Evolutionary conservation across 1,140 invertebrate genomes (phyloP), one percentile per base, ranked within the genome.

Genomic region (Batillaria attramentaria): DNA sequence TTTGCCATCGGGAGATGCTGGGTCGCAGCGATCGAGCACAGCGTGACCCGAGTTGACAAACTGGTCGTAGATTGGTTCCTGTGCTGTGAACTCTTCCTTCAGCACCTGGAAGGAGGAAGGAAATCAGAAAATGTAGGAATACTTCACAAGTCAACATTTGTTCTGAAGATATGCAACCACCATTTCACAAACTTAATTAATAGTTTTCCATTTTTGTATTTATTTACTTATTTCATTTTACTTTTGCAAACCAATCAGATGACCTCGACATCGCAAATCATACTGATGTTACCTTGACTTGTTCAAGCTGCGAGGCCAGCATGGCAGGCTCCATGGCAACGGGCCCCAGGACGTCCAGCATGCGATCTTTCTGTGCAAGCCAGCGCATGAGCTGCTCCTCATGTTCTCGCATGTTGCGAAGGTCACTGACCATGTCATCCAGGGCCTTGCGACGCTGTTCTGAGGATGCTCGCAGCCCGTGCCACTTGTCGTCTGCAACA

Each of bases 271-370:
- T n/a, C n/a, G n/a, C n/a, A 50, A 13, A 60, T 60, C 2, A 2
- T 24, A 33, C 10, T 60, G 33, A 28, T 78, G 70, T 81, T 80
- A 91, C 91, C 86, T 97, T 96, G 89, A 92, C 91, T 85, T 98
- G 96, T 89, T 98, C 96, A 39, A 97, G 95, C 93, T 99, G 97
- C 79, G 95, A 97, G 83, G 97, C 95, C 0, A 98, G 96, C 94
- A 98, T 96, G 66, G 97, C 92, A 0, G 97, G 96, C 89, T 99
- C 97, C 0, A 96, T 96, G 0, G 97, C 97, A 83, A 99, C 97
- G 0, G 97, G 97, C 37, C 97, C 97, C 0, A 99, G 92, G 0
- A 97, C 97, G 2, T 95, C 94, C 88, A 99, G 93, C 97, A 99
- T 98, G 82, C 96, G 95, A 83, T 98, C 97, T 90, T 99, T 99